Percentiles rank a stretch among this genome's conserved stretches.
These are phyloP conservation scores for Festucalex cinctus DNA, from an alignment of 2,113 vertebrate species.

Conservation along the genomic window DNA sequence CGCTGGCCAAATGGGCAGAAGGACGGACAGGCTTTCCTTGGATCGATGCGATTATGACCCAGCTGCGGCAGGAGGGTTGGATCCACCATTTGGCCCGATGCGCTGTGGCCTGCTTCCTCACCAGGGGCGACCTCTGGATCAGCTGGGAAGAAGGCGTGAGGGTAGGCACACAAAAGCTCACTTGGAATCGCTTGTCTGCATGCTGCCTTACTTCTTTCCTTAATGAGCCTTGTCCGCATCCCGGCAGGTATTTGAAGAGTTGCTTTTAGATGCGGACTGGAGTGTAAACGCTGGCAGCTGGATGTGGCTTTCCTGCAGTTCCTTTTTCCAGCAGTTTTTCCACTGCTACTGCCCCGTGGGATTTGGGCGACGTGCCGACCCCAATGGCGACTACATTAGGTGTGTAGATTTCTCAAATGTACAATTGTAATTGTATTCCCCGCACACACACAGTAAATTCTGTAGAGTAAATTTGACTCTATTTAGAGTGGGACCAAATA, in stretches of 20 bases:
- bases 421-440: neutral
- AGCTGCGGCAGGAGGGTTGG: slow-evolving; percentile 61
- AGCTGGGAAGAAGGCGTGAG: slow-evolving; percentile 98
- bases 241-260: slow-evolving; percentile 89
- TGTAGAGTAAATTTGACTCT: too few relatives aligned
- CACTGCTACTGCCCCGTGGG: slow-evolving; percentile 95
- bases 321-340: slow-evolving; percentile 97
- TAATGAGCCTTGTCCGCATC: neutral
- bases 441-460: neutral
- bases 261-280: slow-evolving; percentile 92
- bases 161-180: slow-evolving; percentile 57
- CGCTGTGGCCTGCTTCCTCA: slow-evolving; percentile 85
- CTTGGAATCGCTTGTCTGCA: neutral
- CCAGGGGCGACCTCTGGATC: slow-evolving; percentile 94
- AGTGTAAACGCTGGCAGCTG: slow-evolving; percentile 96
- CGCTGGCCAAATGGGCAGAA: slow-evolving; percentile 95
- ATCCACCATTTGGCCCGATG: slow-evolving; percentile 58
- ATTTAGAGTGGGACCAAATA: too few relatives aligned
- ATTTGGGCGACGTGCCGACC: slow-evolving; percentile 90
- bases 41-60: slow-evolving; percentile 64
- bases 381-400: slow-evolving; percentile 95
- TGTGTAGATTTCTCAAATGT: slow-evolving; percentile 47
- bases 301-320: slow-evolving; percentile 98
- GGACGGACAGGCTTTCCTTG: slow-evolving; percentile 78
- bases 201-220: neutral